These are phyloP conservation scores for Tapirus indicus DNA, from an alignment of 2,797 vertebrate genomes.

Conservation along the genomic window DNA sequence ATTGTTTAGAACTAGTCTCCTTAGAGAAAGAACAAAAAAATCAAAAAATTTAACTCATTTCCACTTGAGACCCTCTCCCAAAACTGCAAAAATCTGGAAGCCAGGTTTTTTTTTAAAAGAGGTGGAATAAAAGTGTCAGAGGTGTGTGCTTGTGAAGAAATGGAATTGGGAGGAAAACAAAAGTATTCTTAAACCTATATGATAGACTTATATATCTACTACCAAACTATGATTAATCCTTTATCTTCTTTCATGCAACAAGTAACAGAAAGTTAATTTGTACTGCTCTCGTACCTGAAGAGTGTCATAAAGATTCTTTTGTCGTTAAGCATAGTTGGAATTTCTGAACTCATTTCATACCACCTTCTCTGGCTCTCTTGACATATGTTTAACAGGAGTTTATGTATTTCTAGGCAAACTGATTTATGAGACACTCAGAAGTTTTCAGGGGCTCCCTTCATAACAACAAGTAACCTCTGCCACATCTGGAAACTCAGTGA, in stretches of 20 bases:
- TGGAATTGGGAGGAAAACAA: not conserved
- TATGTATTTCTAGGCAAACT: conserved; percentile 58
- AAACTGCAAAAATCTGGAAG: conserved; percentile 63
- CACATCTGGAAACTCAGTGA: not conserved
- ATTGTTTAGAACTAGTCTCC: conserved; percentile 42
- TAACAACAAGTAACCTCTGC: not conserved
- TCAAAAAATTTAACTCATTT: conserved; percentile 16
- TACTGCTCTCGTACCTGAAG: not conserved
- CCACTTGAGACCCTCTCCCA: not conserved
- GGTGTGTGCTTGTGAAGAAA: conserved; percentile 15
- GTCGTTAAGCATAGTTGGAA: conserved; percentile 64
- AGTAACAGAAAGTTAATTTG: conserved; percentile 21
- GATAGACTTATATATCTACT: not conserved
- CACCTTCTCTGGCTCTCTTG: conserved; percentile 57
- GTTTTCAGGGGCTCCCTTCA: not conserved
- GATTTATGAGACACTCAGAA: conserved; percentile 65
- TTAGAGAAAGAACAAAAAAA: conserved; percentile 8
- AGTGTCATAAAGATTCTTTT: conserved; percentile 62
- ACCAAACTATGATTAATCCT: conserved; percentile 27
- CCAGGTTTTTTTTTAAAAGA: conserved; percentile 43
- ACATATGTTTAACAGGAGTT: conserved; percentile 62
- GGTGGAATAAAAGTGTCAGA: not conserved
- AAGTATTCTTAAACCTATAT: not conserved
- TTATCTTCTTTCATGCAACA: conserved; percentile 29
- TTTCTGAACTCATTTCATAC: conserved; percentile 72